A percentile compares a stretch with the other conserved stretches of the same genome.
Conservation (phyloP, 2,888 invertebrate genomes). For the Sminthurinus aureus region DNA sequence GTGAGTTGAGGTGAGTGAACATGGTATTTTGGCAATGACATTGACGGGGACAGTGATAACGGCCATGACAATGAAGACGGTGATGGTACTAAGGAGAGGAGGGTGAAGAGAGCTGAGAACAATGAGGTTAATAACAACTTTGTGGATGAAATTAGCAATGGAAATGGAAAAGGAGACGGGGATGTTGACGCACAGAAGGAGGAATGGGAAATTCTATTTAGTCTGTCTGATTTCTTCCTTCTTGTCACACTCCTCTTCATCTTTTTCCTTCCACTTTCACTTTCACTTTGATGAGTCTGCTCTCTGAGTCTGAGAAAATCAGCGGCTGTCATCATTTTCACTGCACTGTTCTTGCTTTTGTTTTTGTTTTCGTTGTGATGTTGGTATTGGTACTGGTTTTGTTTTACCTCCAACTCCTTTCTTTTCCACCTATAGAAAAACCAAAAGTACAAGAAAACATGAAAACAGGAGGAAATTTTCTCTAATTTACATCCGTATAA, state of each 20-base stretch:
- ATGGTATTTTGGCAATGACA: background rate
- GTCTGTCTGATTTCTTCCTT: background rate
- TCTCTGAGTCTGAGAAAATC: background rate
- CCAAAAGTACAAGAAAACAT: too few relatives aligned
- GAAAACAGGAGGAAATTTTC: too few relatives aligned
- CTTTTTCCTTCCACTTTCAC: too few relatives aligned
- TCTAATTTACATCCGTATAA: too few relatives aligned
- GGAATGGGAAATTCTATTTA: background rate
- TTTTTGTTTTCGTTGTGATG: too few relatives aligned
- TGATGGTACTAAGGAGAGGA: background rate
- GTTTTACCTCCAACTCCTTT: background rate
- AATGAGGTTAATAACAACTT: background rate
- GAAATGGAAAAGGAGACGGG: too few relatives aligned
- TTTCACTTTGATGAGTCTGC: too few relatives aligned
- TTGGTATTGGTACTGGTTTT: too few relatives aligned
- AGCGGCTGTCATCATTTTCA: background rate
- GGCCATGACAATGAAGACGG: background rate
- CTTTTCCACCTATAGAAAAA: slow-evolving; percentile 16
- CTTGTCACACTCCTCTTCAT: too few relatives aligned
- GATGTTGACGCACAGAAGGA: background rate
- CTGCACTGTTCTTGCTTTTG: background rate
- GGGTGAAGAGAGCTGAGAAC: background rate
- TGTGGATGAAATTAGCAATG: background rate
- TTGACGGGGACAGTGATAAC: background rate
- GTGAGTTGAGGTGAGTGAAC: slow-evolving; percentile 20